Evolutionary conservation across 2,797 vertebrate species (phyloP).

Genomic region (Ataeniobius toweri): DNA sequence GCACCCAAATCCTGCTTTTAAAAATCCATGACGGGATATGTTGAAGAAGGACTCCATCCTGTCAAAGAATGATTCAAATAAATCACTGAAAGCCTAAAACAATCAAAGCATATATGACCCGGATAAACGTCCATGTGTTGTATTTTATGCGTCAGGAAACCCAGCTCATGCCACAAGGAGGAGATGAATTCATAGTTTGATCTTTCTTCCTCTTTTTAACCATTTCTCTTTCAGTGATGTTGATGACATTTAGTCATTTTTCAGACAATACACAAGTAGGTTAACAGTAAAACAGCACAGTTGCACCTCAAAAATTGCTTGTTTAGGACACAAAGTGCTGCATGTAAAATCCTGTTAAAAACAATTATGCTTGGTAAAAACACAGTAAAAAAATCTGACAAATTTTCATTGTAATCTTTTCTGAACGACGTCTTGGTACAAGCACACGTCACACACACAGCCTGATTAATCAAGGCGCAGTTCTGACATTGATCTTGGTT

Average conservation of each 20-base stretch:
- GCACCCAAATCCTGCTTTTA: not conserved
- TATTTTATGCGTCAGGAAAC: constrained; percentile 7
- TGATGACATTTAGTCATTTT: not conserved
- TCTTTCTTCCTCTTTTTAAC: not conserved
- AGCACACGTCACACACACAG: not conserved
- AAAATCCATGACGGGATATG: not conserved
- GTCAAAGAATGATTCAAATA: not conserved
- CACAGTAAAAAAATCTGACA: not conserved
- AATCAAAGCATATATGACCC: not conserved
- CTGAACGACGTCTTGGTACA: not conserved
- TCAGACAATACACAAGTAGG: not conserved
- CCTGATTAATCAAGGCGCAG: not conserved
- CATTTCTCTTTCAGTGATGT: not conserved
- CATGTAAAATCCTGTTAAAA: not conserved
- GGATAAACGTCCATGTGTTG: not conserved
- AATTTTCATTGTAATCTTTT: not conserved
- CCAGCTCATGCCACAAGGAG: constrained; percentile 10
- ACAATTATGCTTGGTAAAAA: not conserved
- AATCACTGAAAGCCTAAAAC: not conserved
- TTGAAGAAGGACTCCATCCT: not conserved
- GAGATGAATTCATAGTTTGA: not conserved
- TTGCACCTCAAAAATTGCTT: not conserved
- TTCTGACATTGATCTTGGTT: not conserved
- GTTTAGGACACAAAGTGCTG: not conserved
- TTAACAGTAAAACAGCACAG: not conserved